These are phyloP conservation scores for Cuculus canorus DNA, from an alignment of 2,797 vertebrate genomes.

Conservation along the genomic window DNA sequence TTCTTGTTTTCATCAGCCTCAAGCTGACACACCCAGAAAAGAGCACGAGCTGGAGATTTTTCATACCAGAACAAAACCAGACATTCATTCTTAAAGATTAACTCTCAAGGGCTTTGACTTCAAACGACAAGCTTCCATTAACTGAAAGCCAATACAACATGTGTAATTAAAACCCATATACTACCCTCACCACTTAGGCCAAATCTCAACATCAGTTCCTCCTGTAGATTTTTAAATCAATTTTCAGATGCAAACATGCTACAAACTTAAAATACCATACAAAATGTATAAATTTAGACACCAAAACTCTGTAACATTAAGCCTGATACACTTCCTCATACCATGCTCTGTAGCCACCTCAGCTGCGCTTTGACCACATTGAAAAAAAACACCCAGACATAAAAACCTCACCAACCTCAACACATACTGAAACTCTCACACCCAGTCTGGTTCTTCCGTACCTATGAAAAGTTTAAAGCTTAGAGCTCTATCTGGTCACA, in stretches of 20 bases:
- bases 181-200: not conserved
- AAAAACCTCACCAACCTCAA: fast-evolving
- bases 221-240: not conserved
- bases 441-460: not conserved
- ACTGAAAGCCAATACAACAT: not conserved
- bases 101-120: not conserved
- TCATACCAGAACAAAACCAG: not conserved
- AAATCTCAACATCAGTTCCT: not conserved
- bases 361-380: not conserved
- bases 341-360: not conserved
- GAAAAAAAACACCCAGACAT: not conserved
- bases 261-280: not conserved
- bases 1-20: not conserved
- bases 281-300: not conserved
- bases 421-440: not conserved
- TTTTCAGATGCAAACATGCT: not conserved
- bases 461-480: not conserved
- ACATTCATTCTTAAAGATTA: not conserved
- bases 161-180: not conserved
- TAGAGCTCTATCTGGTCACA: not conserved
- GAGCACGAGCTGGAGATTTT: not conserved
- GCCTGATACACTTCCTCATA: not conserved
- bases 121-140: not conserved
- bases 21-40: not conserved
- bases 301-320: not conserved